phyloP scores from a whole-genome alignment of 2,113 vertebrate species.

The Pituophis catenifer region DNA sequence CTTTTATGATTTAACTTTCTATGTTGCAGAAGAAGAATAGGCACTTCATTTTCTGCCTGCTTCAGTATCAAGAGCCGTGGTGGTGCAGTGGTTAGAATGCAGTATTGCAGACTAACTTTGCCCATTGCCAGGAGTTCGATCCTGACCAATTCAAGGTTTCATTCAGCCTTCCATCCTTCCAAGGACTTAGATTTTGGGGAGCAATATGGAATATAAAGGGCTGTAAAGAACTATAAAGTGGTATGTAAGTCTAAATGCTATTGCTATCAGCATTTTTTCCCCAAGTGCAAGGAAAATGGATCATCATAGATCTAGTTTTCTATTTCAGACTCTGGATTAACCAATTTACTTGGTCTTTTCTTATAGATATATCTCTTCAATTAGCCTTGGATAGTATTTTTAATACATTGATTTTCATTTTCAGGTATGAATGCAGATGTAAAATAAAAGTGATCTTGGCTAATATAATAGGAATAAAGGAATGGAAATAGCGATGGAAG shows the following conservation, averaged over 20 bases:
- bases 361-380: neutral
- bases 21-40: fast-evolving
- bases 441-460: neutral
- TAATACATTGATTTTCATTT: neutral
- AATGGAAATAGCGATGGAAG: neutral
- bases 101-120: too few species aligned
- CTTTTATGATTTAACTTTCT: neutral
- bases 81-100: too few species aligned
- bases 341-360: neutral
- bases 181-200: too few species aligned
- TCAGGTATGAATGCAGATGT: neutral
- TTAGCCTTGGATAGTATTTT: neutral
- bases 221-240: too few species aligned
- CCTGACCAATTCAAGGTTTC: too few species aligned
- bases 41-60: neutral
- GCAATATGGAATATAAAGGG: too few species aligned
- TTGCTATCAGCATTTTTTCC: too few species aligned
- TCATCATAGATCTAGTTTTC: neutral
- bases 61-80: neutral
- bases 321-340: neutral
- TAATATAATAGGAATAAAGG: neutral
- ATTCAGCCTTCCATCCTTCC: too few species aligned
- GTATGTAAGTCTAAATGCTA: too few species aligned
- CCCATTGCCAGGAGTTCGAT: too few species aligned
- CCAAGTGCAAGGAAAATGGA: neutral